Base-by-base conservation (phyloP, 2,797 vertebrate species). In the Alcedo atthis region DNA sequence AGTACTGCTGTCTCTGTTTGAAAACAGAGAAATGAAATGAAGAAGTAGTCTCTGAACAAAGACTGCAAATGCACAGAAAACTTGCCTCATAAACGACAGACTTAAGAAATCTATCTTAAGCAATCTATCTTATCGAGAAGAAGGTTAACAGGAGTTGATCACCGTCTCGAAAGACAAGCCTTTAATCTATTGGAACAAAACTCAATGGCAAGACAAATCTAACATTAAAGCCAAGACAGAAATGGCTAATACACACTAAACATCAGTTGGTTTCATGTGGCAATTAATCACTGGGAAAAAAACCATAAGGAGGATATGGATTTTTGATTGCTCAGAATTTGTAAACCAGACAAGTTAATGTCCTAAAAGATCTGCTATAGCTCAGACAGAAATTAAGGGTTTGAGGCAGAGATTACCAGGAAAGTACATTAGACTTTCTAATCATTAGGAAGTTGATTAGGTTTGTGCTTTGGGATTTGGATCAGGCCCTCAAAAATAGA, bases 381-480 rank as follows among this genome's bases (percentile, higher is more conserved):
- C 83, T 88, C 70, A 92, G 74, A 92, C 77, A 96, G 85, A 94
- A 96, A 95, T 96, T 95, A 94, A 94, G 84, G 79, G 81, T 94
- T 82, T 94, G 94, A 92, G 69, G 94, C 81, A 93, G 88, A 96
- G 93, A 96, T 95, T 95, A 91, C 68, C 79, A 90, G 66, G 62
- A 70, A 95, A 95, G 89, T 91, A 87, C 90, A 95, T 96, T 95
- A 96, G 91, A 92, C 67, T 89, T 92, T 91, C 92, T 93, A 96
- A 95, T 95, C 85, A 92, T 91, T 94, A 95, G 2, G 28, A 89
- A 93, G 87, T 94, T 96, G 93, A 96, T 95, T 94, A 95, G 81
- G 54, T 93, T 95, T 96, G 94, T 95, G 93, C 81, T 95, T 94
- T 96, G 94, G 93, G 93, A 94, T 94, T 96, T 94, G 75, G 79